Evolutionary conservation across 2,113 vertebrate genomes (phyloP).

Genomic region (Trematocara variabile): DNA sequence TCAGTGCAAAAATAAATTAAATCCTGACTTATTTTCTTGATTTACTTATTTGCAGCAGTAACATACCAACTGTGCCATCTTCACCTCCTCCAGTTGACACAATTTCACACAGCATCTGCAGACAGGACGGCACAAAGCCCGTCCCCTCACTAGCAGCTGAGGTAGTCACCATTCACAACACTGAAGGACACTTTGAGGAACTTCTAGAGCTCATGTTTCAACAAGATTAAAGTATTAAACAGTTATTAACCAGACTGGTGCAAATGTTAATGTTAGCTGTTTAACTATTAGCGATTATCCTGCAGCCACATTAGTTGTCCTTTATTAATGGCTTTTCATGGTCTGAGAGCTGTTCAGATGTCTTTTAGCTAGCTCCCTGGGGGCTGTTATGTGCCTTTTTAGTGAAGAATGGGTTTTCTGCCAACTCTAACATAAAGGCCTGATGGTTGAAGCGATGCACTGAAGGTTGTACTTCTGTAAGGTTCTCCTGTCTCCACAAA

Average conservation of each 20-base stretch:
- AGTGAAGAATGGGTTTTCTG: not conserved
- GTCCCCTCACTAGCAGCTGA: not conserved
- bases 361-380: not conserved
- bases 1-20: not conserved
- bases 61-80: not conserved
- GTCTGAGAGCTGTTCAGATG: not conserved
- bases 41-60: not conserved
- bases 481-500: not conserved
- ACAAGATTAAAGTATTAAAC: not conserved
- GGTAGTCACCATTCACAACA: not conserved
- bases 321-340: not conserved
- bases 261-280: not conserved
- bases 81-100: not conserved
- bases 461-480: not conserved
- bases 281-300: not conserved
- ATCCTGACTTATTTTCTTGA: not conserved
- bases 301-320: not conserved
- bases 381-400: not conserved
- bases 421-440: not conserved
- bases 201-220: not conserved
- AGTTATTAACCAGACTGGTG: not conserved
- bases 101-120: not conserved
- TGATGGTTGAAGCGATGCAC: not conserved
- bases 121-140: not conserved
- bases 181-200: not conserved